A percentile compares a stretch with the other conserved stretches of the same genome.
Evolutionary conservation across 2,797 vertebrate genomes (phyloP).

Genomic region (Melanotaenia maccullochi): DNA sequence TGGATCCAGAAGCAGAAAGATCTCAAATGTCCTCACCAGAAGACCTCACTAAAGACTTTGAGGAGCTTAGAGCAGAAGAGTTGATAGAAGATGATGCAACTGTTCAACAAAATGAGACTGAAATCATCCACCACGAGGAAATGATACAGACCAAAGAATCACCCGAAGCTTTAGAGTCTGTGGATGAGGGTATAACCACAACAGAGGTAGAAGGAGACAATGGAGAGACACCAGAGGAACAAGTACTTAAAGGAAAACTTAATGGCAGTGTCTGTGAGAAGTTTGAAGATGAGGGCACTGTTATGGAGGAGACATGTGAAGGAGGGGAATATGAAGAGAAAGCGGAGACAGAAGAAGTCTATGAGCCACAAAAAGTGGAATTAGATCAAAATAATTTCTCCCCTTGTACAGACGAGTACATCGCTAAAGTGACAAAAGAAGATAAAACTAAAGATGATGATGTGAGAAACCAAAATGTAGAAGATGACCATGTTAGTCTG

Average conservation of each 20-base stretch:
- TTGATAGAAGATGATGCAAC: constrained; percentile 80
- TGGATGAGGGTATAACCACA: constrained; percentile 95
- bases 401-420: constrained; percentile 57
- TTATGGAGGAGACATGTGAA: constrained; percentile 91
- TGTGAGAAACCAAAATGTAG: constrained; percentile 77
- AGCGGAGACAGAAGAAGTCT: constrained; percentile 90
- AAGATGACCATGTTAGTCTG: constrained; percentile 49
- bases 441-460: constrained; percentile 73
- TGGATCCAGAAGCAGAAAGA: constrained; percentile 86
- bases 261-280: constrained; percentile 87
- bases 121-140: constrained; percentile 78
- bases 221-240: constrained; percentile 90
- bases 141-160: constrained; percentile 87
- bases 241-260: constrained; percentile 85
- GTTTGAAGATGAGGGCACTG: constrained; percentile 94
- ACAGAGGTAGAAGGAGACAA: constrained; percentile 91
- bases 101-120: constrained; percentile 77
- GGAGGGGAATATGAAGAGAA: constrained; percentile 94
- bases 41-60: constrained; percentile 97
- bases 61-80: constrained; percentile 90
- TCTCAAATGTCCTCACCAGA: constrained; percentile 96
- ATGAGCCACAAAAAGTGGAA: constrained; percentile 80
- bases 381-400: constrained; percentile 43
- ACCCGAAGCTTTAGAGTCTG: constrained; percentile 86
- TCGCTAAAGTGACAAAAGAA: constrained; percentile 31